Evolutionary conservation across 2,797 vertebrate species (phyloP).

Genomic region (Rhinatrema bivittatum): DNA sequence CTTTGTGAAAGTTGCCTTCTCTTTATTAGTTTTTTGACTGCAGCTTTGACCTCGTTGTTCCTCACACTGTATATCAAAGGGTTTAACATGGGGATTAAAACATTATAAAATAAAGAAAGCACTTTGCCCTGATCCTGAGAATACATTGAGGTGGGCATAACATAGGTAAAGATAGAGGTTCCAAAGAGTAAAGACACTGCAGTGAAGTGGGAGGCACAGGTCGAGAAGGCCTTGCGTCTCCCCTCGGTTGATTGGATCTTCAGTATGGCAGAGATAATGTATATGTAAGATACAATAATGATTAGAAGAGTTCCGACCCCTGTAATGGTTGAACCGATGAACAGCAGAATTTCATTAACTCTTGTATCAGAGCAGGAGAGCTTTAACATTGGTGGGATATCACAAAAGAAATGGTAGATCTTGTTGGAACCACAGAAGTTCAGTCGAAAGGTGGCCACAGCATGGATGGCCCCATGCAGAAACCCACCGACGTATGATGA

Average conservation of each 20-base stretch:
- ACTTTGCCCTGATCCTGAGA: background rate
- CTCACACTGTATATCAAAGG: background rate
- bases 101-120: background rate
- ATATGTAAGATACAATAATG: background rate
- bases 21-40: too few species aligned
- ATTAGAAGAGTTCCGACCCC: background rate
- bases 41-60: background rate
- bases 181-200: background rate
- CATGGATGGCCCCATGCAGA: background rate
- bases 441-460: background rate
- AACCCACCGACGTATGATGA: constrained; percentile 3
- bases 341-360: background rate
- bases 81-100: background rate
- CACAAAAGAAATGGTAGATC: background rate
- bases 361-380: background rate
- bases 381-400: background rate
- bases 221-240: background rate
- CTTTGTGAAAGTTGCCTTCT: too few species aligned
- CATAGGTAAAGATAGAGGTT: background rate
- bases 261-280: background rate
- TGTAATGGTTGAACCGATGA: background rate
- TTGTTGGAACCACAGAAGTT: background rate
- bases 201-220: background rate
- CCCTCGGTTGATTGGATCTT: background rate
- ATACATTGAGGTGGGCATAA: background rate